Percentiles rank a stretch among this genome's conserved stretches.
These are phyloP conservation scores for Troides aeacus DNA, from an alignment of 2,888 invertebrate species.

Conservation along the genomic window DNA sequence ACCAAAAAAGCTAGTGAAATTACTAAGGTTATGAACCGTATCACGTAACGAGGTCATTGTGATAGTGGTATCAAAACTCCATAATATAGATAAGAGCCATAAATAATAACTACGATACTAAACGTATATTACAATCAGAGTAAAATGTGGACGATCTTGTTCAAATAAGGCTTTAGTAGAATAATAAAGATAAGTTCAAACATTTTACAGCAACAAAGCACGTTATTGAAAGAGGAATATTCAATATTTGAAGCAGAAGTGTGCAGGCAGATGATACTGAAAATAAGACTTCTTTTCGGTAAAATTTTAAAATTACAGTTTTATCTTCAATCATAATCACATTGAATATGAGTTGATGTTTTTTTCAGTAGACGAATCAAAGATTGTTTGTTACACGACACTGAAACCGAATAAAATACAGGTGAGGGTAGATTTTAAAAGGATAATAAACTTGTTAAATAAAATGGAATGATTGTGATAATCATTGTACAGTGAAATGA, in stretches of 20 bases:
- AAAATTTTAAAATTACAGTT: background rate
- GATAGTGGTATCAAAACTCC: too few relatives aligned
- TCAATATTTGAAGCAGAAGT: constrained; percentile 10
- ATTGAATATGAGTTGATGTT: background rate
- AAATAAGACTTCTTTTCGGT: constrained; percentile 11
- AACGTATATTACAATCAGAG: too few relatives aligned
- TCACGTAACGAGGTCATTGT: too few relatives aligned
- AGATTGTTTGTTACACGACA: constrained; percentile 17
- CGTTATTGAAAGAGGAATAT: constrained; percentile 16
- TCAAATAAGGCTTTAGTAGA: background rate
- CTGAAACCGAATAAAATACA: constrained; percentile 11
- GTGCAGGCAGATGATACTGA: constrained; percentile 12
- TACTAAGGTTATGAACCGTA: background rate
- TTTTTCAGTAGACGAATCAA: constrained; percentile 11
- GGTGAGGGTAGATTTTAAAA: background rate
- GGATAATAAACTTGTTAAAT: background rate
- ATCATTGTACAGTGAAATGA: too few relatives aligned
- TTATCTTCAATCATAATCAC: background rate
- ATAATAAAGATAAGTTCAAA: background rate
- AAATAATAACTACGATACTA: background rate
- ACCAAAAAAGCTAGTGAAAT: background rate
- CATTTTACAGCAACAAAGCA: constrained; percentile 10
- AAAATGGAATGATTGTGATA: too few relatives aligned
- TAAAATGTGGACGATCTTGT: too few relatives aligned
- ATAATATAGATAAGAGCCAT: too few relatives aligned